Evolutionary conservation across 1,140 invertebrate genomes (phyloP).

Genomic region (Phocides pigmalion): DNA sequence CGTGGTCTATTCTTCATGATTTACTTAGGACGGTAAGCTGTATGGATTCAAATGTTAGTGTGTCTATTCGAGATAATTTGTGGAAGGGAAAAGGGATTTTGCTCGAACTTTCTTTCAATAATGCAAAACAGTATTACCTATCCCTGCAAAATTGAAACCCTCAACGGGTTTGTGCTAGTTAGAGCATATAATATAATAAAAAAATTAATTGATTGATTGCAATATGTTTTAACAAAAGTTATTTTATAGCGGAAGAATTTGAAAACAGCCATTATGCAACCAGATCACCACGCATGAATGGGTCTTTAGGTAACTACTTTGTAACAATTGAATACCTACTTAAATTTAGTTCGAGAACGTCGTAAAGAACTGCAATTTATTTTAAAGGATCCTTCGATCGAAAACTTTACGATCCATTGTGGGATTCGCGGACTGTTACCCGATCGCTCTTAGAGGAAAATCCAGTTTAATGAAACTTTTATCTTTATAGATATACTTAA

Average conservation of each 20-base stretch:
- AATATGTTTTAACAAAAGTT: no score
- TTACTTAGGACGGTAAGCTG: no score
- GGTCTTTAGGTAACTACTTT: neutral
- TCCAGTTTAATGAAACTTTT: constrained; percentile 19
- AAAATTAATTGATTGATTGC: no score
- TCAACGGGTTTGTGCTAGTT: no score
- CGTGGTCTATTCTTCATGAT: neutral
- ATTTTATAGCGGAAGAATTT: no score
- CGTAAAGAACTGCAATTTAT: constrained; percentile 24
- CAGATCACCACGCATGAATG: neutral
- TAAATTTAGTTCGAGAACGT: constrained; percentile 1
- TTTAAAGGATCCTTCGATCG: constrained; percentile 24
- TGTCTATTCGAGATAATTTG: no score
- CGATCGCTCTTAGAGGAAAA: constrained; percentile 22
- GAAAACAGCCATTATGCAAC: neutral
- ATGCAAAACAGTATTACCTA: no score
- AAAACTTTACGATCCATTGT: constrained; percentile 26
- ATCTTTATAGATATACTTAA: constrained; percentile 5
- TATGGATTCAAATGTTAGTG: no score
- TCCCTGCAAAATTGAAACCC: no score
- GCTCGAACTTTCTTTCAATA: no score
- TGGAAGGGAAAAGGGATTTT: no score
- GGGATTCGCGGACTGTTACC: constrained; percentile 22
- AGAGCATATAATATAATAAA: no score
- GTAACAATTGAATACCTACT: constrained; percentile 18